Evolutionary conservation across 2,797 vertebrate genomes (phyloP).

Genomic region (Cottoperca gobio): DNA sequence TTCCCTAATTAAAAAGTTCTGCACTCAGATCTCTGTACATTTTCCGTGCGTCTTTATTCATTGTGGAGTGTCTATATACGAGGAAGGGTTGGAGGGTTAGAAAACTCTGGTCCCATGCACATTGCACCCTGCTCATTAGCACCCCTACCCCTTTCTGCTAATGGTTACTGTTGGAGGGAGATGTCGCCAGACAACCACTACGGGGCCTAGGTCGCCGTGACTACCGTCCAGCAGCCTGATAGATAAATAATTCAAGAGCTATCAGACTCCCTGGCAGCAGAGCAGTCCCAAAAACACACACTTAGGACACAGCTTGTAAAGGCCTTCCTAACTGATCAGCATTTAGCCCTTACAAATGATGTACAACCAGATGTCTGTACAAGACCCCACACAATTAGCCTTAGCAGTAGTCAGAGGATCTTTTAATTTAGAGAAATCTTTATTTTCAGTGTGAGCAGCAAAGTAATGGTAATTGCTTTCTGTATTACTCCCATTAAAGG

Average conservation of each 20-base stretch:
- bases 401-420: conserved; percentile 68
- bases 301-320: conserved; percentile 71
- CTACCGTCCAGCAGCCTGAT: conserved; percentile 78
- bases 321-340: conserved; percentile 72
- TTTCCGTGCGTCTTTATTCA: conserved; percentile 57
- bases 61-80: conserved; percentile 38
- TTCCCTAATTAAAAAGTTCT: conserved; percentile 87
- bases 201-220: conserved; percentile 73
- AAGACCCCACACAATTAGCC: conserved; percentile 75
- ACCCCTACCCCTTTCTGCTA: conserved; percentile 63
- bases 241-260: conserved; percentile 85
- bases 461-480: conserved; percentile 86
- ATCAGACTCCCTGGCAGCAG: conserved; percentile 81
- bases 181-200: conserved; percentile 78
- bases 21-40: conserved; percentile 82
- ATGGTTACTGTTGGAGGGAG: conserved; percentile 72
- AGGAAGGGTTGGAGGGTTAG: conserved; percentile 57
- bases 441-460: conserved; percentile 80
- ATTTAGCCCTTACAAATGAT: conserved; percentile 78
- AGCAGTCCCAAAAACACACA: conserved; percentile 74
- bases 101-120: conserved; percentile 52
- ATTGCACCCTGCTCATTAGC: conserved; percentile 69
- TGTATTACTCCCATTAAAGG: conserved; percentile 84
- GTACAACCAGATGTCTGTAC: conserved; percentile 72
- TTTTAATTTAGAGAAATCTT: conserved; percentile 79